phyloP scores from a whole-genome alignment of 2,888 invertebrate genomes.

The Oscheius myriophilus region DNA sequence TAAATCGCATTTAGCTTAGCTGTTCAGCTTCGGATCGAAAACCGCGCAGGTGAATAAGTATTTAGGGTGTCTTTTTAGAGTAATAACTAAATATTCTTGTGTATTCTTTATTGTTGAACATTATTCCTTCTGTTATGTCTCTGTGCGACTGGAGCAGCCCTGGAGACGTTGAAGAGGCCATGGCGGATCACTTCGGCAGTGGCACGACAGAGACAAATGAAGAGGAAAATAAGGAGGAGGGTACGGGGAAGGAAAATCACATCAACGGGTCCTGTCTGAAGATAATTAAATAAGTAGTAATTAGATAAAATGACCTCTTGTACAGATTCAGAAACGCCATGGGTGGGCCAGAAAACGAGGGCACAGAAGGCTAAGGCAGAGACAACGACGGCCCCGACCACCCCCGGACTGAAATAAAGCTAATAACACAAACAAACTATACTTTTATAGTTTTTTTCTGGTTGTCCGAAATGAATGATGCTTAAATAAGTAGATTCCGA shows the following conservation, averaged over 20 bases:
- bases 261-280: conserved; percentile 18
- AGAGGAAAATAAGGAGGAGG: conserved; percentile 8
- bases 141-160: not conserved
- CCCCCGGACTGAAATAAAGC: conserved; percentile 4
- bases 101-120: too few species aligned
- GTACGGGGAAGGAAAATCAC: conserved; percentile 9
- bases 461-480: too few species aligned
- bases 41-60: too few species aligned
- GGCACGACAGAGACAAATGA: not conserved
- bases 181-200: not conserved
- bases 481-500: too few species aligned
- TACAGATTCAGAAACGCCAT: not conserved
- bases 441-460: too few species aligned
- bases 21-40: too few species aligned
- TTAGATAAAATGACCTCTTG: not conserved
- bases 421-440: too few species aligned
- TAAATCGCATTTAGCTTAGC: too few species aligned
- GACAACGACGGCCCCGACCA: not conserved
- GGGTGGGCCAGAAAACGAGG: conserved; percentile 18
- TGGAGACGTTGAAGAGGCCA: not conserved
- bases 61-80: too few species aligned
- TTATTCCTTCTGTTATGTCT: too few species aligned
- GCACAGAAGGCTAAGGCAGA: not conserved
- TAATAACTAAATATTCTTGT: too few species aligned
- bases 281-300: not conserved